Evolutionary conservation across 2,797 vertebrate species (phyloP).

Genomic region (Xenopus petersii): DNA sequence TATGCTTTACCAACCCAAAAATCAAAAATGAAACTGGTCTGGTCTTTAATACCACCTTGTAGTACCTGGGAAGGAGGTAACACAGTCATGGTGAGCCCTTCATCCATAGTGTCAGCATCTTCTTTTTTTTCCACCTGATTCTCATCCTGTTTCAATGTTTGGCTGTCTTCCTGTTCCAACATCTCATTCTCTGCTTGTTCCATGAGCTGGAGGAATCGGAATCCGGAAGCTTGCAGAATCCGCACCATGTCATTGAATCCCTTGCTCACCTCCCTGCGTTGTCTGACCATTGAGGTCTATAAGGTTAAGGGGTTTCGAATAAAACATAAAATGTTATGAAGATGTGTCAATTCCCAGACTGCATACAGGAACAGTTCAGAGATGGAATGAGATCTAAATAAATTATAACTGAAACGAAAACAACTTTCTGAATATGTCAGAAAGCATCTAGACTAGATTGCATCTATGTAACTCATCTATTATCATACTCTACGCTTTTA

Average conservation of each 20-base stretch:
- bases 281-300: conserved; percentile 3
- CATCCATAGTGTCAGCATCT: background rate
- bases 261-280: conserved; percentile 21
- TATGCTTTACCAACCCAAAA: background rate
- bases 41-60: conserved; percentile 8
- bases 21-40: conserved; percentile 1
- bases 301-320: background rate
- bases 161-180: conserved; percentile 4
- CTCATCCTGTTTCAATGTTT: background rate
- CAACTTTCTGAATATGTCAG: no score
- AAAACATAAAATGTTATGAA: no score
- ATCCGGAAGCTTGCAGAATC: conserved; percentile 31
- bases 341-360: no score
- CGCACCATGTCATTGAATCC: conserved; percentile 32
- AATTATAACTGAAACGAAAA: no score
- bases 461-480: no score
- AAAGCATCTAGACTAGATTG: no score
- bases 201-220: conserved; percentile 34
- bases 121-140: background rate
- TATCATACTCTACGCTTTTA: no score
- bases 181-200: conserved; percentile 25
- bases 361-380: no score
- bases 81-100: conserved; percentile 7
- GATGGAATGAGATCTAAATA: no score
- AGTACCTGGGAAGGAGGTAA: conserved; percentile 8